Evolutionary conservation across 2,888 invertebrate genomes (phyloP).

Genomic region (Nephrotoma guestfalica): DNA sequence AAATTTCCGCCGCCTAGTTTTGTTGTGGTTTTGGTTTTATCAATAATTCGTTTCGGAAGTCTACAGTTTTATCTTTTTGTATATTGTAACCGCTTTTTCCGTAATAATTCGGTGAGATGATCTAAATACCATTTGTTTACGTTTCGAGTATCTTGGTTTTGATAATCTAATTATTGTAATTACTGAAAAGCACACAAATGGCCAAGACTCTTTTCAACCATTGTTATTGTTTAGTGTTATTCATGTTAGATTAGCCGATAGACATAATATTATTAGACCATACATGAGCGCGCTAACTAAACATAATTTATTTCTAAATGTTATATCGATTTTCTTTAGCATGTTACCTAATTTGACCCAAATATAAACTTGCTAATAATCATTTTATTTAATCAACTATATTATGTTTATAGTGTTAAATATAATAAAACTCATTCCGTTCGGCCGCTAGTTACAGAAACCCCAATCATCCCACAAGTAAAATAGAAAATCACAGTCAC

Average conservation of each 20-base stretch:
- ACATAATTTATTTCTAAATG: neutral
- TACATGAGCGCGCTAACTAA: neutral
- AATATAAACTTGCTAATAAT: neutral
- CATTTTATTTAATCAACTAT: neutral
- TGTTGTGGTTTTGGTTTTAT: neutral
- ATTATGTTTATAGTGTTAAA: neutral
- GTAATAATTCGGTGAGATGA: too few relatives aligned
- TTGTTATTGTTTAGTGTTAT: too few relatives aligned
- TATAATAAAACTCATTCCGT: neutral
- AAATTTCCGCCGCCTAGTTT: neutral
- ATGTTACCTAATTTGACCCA: neutral
- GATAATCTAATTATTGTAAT: too few relatives aligned
- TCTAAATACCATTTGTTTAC: neutral
- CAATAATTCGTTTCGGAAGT: neutral
- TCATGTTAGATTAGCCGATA: too few relatives aligned
- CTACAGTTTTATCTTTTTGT: neutral
- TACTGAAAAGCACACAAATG: neutral
- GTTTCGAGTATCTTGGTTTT: neutral
- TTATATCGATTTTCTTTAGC: neutral
- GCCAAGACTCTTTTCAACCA: neutral
- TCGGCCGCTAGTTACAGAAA: neutral
- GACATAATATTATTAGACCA: too few relatives aligned
- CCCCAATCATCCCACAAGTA: neutral
- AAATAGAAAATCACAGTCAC: neutral
- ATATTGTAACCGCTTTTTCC: neutral